Evolutionary conservation across 2,888 invertebrate genomes (phyloP).

Genomic region (Crioceris asparagi): DNA sequence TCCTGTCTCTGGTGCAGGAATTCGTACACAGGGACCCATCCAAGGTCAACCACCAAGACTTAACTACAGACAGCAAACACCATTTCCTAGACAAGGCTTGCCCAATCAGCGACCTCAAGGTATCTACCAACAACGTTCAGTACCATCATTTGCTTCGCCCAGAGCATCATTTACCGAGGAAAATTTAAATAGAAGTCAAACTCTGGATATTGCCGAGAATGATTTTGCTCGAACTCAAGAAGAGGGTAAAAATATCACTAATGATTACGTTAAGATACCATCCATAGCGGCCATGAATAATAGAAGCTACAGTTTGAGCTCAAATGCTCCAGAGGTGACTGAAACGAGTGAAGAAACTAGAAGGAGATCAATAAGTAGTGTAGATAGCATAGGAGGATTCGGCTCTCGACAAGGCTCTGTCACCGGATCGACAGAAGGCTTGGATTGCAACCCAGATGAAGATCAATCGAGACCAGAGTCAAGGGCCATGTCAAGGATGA

Average conservation of each 20-base stretch:
- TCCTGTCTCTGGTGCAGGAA: slow-evolving; percentile 5
- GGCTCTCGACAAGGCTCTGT: slow-evolving; percentile 20
- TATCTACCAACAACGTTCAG: slow-evolving; percentile 27
- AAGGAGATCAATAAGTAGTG: slow-evolving; percentile 42
- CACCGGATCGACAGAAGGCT: slow-evolving; percentile 23
- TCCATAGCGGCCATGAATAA: slow-evolving; percentile 41
- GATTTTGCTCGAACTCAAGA: slow-evolving; percentile 34
- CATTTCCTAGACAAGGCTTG: slow-evolving; percentile 42
- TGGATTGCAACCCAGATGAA: slow-evolving; percentile 23
- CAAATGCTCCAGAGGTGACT: slow-evolving; percentile 40
- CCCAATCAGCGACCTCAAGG: slow-evolving; percentile 23
- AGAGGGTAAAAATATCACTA: slow-evolving; percentile 28
- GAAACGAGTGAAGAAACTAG: slow-evolving; percentile 42
- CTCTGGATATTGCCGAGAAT: slow-evolving; percentile 32
- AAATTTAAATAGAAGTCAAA: slow-evolving; percentile 25
- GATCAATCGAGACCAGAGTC: slow-evolving; percentile 29
- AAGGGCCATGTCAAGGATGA: slow-evolving; percentile 27
- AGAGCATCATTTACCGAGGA: slow-evolving; percentile 21
- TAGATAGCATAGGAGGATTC: slow-evolving; percentile 40
- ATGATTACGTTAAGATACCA: slow-evolving; percentile 14
- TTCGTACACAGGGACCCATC: neutral
- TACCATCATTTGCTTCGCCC: slow-evolving; percentile 20
- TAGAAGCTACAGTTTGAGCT: slow-evolving; percentile 45
- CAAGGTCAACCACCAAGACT: slow-evolving; percentile 19
- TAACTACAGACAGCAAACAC: slow-evolving; percentile 38